Evolutionary conservation across 1,140 invertebrate species (phyloP).

Genomic region (Anadara kagoshimensis): DNA sequence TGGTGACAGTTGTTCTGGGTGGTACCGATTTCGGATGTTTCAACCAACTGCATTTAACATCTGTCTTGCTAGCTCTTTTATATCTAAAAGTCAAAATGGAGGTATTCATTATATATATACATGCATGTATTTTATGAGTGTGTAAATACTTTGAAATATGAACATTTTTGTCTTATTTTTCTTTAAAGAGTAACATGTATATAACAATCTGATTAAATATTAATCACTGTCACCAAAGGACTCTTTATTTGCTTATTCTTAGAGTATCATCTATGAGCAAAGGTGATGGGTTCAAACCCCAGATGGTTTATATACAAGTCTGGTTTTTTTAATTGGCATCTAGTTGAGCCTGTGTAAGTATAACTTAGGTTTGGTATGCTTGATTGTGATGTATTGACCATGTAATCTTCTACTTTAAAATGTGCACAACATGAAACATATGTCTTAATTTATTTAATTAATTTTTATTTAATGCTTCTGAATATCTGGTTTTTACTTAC

Average conservation of each 20-base stretch:
- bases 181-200: background rate
- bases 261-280: background rate
- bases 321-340: no score
- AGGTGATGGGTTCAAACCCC: background rate
- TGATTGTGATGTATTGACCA: no score
- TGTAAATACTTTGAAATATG: background rate
- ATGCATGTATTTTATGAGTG: background rate
- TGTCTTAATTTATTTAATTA: no score
- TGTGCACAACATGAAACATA: no score
- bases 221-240: background rate
- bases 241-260: background rate
- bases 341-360: no score
- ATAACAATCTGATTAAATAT: background rate
- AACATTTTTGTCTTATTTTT: background rate
- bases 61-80: constrained; percentile 25
- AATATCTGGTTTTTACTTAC: no score
- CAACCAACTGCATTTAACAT: constrained; percentile 29
- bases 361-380: no score
- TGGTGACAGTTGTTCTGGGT: constrained; percentile 28
- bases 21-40: constrained; percentile 36
- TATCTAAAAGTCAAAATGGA: constrained; percentile 16
- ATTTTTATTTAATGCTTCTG: no score
- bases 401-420: no score
- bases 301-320: background rate
- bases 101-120: background rate